Percentiles rank a stretch among this genome's conserved stretches.
Conservation (phyloP, 2,113 vertebrate species). For the Hemiprocne comata region DNA sequence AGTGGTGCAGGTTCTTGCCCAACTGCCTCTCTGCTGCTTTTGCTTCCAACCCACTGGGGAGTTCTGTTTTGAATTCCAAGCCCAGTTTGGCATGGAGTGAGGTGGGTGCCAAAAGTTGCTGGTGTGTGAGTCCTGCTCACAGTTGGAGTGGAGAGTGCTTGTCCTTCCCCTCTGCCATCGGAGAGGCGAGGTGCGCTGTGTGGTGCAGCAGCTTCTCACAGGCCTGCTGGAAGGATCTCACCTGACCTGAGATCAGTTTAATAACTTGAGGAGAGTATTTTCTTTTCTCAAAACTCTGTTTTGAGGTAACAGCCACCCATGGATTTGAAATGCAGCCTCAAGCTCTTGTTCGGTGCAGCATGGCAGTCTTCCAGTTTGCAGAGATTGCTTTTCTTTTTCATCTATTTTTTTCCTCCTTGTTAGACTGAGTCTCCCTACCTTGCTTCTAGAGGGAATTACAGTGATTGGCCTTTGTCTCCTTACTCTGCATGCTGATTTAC, state of each 20-base stretch:
- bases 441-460: neutral
- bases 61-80: neutral
- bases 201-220: neutral
- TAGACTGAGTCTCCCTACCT: neutral
- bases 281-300: neutral
- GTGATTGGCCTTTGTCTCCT: neutral
- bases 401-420: neutral
- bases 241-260: neutral
- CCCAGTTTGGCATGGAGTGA: neutral
- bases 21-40: neutral
- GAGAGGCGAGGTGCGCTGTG: neutral
- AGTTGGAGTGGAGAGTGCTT: neutral
- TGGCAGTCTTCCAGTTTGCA: neutral
- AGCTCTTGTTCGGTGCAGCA: neutral
- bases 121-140: neutral
- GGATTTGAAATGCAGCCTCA: neutral
- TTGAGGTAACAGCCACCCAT: neutral
- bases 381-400: neutral
- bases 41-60: neutral
- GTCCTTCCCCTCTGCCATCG: too few species aligned
- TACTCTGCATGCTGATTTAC: neutral
- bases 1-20: neutral
- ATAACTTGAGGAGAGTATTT: neutral
- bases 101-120: neutral
- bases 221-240: neutral